phyloP scores from a whole-genome alignment of 2,113 vertebrate genomes.

The Alosa alosa region DNA sequence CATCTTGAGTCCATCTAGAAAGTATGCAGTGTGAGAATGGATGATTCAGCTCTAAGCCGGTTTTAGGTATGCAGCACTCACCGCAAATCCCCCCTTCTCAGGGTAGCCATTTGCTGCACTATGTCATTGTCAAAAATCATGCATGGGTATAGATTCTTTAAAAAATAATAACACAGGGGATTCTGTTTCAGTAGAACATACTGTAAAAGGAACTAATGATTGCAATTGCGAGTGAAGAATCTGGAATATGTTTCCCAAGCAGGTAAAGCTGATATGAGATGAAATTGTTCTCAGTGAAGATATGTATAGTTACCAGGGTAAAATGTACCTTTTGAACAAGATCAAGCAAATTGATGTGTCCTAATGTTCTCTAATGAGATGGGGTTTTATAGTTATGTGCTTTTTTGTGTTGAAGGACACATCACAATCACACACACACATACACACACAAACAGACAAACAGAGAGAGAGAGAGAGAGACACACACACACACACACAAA shows the following conservation, averaged over 20 bases:
- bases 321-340: background rate
- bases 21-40: constrained; percentile 15
- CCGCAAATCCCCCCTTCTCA: constrained; percentile 20
- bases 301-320: background rate
- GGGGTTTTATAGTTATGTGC: background rate
- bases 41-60: constrained; percentile 15
- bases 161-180: background rate
- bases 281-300: background rate
- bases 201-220: background rate
- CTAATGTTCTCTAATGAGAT: background rate
- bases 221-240: background rate
- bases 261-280: background rate
- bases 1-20: constrained; percentile 19
- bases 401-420: background rate
- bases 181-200: background rate
- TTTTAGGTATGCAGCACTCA: constrained; percentile 13
- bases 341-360: background rate
- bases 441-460: too few species aligned
- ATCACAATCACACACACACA: background rate
- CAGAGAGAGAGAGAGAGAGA: background rate
- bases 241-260: too few species aligned
- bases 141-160: background rate
- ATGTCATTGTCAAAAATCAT: constrained; percentile 20
- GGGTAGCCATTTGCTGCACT: constrained; percentile 14
- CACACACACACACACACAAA: too few species aligned